phyloP scores from a whole-genome alignment of 1,140 invertebrate genomes.

The Leptopilina boulardi region DNA sequence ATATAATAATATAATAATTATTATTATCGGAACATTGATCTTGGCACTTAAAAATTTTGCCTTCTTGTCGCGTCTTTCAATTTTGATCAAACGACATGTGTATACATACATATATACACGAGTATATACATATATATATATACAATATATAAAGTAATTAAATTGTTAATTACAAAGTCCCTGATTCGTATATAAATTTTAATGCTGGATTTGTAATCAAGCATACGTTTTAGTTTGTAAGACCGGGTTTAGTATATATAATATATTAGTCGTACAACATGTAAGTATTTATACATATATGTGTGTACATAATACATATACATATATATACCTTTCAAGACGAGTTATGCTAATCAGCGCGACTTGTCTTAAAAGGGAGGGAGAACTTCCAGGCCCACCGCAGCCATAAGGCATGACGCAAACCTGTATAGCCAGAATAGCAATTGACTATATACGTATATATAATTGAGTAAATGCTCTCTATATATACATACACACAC shows the following conservation, averaged over 20 bases:
- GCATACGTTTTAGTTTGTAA: not conserved
- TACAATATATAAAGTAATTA: conserved; percentile 11
- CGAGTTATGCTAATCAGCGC: conserved; percentile 16
- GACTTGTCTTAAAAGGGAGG: conserved; percentile 13
- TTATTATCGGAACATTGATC: no score
- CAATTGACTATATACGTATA: conserved; percentile 1
- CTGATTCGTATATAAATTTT: not conserved
- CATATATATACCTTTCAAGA: not conserved
- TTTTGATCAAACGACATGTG: not conserved
- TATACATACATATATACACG: not conserved
- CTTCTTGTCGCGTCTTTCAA: not conserved
- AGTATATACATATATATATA: no score
- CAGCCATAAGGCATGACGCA: conserved; percentile 4
- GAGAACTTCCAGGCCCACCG: conserved; percentile 14
- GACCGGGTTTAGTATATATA: not conserved
- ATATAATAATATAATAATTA: no score
- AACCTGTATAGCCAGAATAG: conserved; percentile 16
- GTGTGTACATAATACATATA: not conserved
- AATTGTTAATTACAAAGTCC: conserved; percentile 2
- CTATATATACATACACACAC: not conserved
- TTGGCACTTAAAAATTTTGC: no score
- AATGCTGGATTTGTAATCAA: not conserved
- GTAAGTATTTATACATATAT: not conserved
- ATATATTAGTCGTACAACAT: not conserved
- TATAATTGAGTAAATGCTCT: conserved; percentile 2